phyloP scores from a whole-genome alignment of 2,113 vertebrate genomes.

The Sebastes fasciatus region DNA sequence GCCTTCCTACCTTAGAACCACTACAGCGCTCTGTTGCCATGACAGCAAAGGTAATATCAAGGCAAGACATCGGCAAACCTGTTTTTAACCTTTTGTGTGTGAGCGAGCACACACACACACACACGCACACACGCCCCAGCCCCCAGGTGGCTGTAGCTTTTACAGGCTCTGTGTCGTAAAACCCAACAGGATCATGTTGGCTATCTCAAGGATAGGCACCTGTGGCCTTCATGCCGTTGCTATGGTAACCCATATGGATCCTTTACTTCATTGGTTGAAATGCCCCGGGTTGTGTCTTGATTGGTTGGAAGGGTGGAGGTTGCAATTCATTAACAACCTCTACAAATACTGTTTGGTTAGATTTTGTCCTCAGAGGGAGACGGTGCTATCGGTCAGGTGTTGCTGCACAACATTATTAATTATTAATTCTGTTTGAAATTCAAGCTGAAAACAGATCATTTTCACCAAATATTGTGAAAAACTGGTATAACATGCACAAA shows the following conservation, averaged over 20 bases:
- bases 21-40: conserved; percentile 67
- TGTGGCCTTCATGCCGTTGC: conserved; percentile 57
- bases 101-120: not conserved
- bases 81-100: conserved; percentile 56
- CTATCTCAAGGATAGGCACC: conserved; percentile 38
- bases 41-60: conserved; percentile 58
- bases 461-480: no score
- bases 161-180: conserved; percentile 27
- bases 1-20: conserved; percentile 4
- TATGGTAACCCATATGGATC: conserved; percentile 41
- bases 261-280: conserved; percentile 20
- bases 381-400: not conserved
- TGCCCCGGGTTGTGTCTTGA: conserved; percentile 18
- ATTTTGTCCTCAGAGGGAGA: not conserved
- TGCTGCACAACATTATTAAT: not conserved
- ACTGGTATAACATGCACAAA: no score
- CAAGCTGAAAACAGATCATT: no score
- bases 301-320: not conserved
- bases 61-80: conserved; percentile 17
- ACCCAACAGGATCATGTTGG: conserved; percentile 33
- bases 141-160: conserved; percentile 22
- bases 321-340: conserved; percentile 10
- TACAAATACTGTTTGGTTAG: not conserved
- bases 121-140: conserved; percentile 2
- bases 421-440: not conserved